Conservation (phyloP, 2,888 invertebrate genomes). For the Abrostola tripartita region DNA sequence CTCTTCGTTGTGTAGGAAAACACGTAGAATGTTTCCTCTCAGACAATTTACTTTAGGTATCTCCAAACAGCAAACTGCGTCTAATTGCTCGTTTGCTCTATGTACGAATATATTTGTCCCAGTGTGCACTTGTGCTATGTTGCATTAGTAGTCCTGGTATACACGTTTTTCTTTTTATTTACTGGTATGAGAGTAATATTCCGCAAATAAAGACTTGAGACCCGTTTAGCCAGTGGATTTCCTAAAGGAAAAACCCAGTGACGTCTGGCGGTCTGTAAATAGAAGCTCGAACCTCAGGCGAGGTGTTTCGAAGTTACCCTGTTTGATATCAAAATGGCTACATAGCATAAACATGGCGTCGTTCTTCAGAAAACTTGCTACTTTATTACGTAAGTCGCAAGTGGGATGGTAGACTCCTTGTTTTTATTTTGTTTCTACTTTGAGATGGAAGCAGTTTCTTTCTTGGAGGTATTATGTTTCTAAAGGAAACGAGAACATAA, state of each 20-base stretch:
- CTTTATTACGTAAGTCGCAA: constrained; percentile 11
- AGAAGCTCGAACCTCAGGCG: too few species aligned
- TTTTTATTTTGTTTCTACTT: constrained; percentile 10
- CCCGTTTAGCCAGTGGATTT: background rate
- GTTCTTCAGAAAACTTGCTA: constrained; percentile 21
- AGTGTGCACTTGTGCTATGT: too few species aligned
- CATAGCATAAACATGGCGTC: constrained; percentile 25
- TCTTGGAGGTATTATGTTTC: background rate
- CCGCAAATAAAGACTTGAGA: too few species aligned
- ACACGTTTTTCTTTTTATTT: too few species aligned
- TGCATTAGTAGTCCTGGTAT: too few species aligned
- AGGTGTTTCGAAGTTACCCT: background rate
- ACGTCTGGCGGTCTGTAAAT: background rate
- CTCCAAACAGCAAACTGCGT: too few species aligned
- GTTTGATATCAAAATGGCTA: background rate
- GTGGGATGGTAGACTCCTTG: constrained; percentile 10
- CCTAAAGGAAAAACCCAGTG: background rate
- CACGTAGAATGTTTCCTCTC: too few species aligned
- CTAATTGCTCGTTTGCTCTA: too few species aligned
- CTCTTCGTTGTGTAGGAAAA: too few species aligned
- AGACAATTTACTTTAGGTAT: too few species aligned
- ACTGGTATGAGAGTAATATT: too few species aligned
- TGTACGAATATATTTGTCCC: too few species aligned
- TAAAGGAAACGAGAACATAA: background rate
- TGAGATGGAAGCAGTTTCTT: background rate